phyloP scores from a whole-genome alignment of 2,797 vertebrate species.

The Crocidura indochinensis region DNA sequence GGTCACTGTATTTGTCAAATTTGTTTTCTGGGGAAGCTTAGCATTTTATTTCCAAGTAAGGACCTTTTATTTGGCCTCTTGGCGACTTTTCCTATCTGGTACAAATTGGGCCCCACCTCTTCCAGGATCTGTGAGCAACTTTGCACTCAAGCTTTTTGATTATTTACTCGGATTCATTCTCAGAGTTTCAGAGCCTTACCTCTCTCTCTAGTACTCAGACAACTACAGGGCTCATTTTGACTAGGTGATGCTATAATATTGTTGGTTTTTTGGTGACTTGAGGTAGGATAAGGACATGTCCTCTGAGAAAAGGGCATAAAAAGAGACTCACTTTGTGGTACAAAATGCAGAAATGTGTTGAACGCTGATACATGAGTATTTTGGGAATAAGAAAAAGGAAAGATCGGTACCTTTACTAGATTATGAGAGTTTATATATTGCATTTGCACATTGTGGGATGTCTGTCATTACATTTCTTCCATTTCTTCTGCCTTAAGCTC shows the following conservation, averaged over 20 bases:
- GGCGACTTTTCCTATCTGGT: conserved; percentile 53
- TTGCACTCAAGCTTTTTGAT: not conserved
- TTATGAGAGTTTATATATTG: not conserved
- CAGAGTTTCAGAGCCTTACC: conserved; percentile 14
- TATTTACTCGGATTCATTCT: not conserved
- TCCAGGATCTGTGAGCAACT: not conserved
- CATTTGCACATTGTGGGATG: not conserved
- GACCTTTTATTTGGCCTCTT: conserved; percentile 64
- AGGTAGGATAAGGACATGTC: not conserved
- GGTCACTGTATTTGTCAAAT: conserved; percentile 81
- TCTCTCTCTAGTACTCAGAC: not conserved
- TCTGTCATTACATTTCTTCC: not conserved
- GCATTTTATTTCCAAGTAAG: conserved; percentile 70
- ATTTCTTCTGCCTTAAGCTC: conserved; percentile 72
- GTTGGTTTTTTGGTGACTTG: not conserved
- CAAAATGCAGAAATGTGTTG: not conserved
- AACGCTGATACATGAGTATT: not conserved
- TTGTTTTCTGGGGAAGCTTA: conserved; percentile 76
- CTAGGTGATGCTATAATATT: not conserved
- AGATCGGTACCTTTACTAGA: not conserved
- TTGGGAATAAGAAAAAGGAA: conserved; percentile 2
- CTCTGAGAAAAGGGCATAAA: not conserved
- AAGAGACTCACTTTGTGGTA: conserved; percentile 9
- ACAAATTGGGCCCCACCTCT: not conserved
- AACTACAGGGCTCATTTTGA: not conserved